Percentiles rank a stretch among this genome's conserved stretches.
phyloP scores from a whole-genome alignment of 2,797 vertebrate species.

The Bucorvus abyssinicus region DNA sequence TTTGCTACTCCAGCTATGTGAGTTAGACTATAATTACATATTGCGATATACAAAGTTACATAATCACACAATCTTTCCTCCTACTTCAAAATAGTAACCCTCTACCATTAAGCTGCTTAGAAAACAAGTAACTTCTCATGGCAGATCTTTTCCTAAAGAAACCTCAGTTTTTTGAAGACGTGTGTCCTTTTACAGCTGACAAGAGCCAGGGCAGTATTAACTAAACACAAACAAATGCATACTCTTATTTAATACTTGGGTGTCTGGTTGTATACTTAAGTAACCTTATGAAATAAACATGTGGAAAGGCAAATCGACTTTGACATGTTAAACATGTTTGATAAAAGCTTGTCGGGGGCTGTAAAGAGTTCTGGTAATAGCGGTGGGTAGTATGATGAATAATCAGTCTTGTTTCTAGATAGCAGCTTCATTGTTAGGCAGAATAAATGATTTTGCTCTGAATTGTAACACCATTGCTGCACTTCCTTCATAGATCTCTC shows the following conservation, averaged over 20 bases:
- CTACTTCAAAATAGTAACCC: neutral
- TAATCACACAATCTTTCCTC: neutral
- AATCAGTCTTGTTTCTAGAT: constrained; percentile 77
- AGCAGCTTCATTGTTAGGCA: constrained; percentile 73
- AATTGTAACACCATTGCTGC: constrained; percentile 59
- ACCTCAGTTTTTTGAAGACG: neutral
- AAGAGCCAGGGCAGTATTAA: constrained; percentile 1
- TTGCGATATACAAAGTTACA: neutral
- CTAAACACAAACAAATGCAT: constrained; percentile 45
- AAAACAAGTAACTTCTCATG: neutral
- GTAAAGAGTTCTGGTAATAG: constrained; percentile 71
- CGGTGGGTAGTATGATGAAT: constrained; percentile 68
- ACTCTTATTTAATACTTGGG: neutral
- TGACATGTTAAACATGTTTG: constrained; percentile 72
- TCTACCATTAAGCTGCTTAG: neutral
- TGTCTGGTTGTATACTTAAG: constrained; percentile 53
- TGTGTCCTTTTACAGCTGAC: constrained; percentile 29
- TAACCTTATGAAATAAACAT: constrained; percentile 58
- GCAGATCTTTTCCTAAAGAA: neutral
- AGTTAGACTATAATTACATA: neutral
- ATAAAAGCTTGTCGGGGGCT: constrained; percentile 72
- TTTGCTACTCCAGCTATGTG: neutral
- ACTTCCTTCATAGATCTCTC: constrained; percentile 53
- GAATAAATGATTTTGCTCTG: constrained; percentile 71
- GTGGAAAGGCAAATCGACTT: constrained; percentile 73